phyloP scores from a whole-genome alignment of 2,797 vertebrate genomes.

The Gadopsis marmoratus region DNA sequence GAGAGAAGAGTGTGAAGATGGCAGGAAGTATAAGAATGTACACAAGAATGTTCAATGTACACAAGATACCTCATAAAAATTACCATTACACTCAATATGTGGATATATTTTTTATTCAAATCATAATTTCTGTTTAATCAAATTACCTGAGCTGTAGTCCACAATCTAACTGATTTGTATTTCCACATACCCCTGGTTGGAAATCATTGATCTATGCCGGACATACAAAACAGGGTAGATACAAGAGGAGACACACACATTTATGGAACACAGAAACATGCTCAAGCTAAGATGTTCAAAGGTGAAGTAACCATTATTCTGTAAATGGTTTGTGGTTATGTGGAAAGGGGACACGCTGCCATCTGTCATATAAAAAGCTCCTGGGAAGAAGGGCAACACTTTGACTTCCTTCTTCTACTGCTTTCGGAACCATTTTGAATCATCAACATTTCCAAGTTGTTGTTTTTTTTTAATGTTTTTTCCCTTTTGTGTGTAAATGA shows the following conservation, averaged over 20 bases:
- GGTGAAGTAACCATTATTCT: slow-evolving; percentile 11
- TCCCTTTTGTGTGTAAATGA: background rate
- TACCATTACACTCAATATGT: no score
- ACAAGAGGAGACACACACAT: background rate
- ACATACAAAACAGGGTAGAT: slow-evolving; percentile 1
- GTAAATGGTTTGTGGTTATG: slow-evolving; percentile 21
- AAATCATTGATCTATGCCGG: no score
- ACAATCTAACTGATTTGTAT: no score
- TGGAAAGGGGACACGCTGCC: background rate
- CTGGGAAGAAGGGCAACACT: background rate
- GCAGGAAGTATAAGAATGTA: no score
- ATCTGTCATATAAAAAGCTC: slow-evolving; percentile 26
- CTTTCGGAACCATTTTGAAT: background rate
- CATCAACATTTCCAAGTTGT: background rate
- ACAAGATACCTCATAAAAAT: no score
- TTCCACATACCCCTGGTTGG: background rate
- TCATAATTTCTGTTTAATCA: background rate
- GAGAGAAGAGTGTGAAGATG: no score
- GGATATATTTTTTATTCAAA: background rate
- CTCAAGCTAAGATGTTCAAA: background rate
- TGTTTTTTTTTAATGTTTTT: slow-evolving; percentile 8
- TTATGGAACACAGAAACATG: background rate
- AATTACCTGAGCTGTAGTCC: no score
- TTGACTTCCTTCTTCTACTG: background rate
- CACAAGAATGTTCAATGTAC: no score